Evolutionary conservation across 2,113 vertebrate species (phyloP).

Genomic region (Psilopsiagon aymara): DNA sequence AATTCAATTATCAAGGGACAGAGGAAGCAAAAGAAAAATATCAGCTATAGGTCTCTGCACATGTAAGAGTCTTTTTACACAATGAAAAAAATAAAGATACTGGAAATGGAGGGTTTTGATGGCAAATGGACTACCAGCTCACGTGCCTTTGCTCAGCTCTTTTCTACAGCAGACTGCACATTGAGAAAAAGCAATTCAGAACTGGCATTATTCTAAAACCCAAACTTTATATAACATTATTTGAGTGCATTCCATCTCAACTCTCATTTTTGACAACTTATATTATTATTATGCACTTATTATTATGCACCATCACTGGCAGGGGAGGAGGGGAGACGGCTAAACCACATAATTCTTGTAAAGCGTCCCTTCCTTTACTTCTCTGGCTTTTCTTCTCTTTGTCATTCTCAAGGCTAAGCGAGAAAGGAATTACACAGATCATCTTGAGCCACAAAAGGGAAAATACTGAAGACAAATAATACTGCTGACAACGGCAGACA

Average conservation of each 20-base stretch:
- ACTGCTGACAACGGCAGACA: constrained; percentile 8
- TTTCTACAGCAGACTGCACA: neutral
- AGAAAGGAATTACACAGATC: constrained; percentile 1
- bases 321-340: neutral
- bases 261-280: neutral
- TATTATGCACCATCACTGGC: neutral
- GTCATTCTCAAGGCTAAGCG: neutral
- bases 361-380: neutral
- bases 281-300: neutral
- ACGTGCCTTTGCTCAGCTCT: neutral
- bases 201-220: constrained; percentile 32
- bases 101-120: neutral
- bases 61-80: neutral
- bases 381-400: neutral
- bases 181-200: constrained; percentile 4
- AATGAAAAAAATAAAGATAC: neutral
- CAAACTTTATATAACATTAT: constrained; percentile 44
- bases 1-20: neutral
- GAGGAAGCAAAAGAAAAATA: neutral
- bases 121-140: neutral
- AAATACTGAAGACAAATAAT: neutral
- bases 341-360: neutral
- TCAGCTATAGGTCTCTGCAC: neutral
- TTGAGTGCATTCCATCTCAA: constrained; percentile 15
- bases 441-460: constrained; percentile 14